Evolutionary conservation across 2,113 vertebrate species (phyloP).

Genomic region (Apeltes quadracus): DNA sequence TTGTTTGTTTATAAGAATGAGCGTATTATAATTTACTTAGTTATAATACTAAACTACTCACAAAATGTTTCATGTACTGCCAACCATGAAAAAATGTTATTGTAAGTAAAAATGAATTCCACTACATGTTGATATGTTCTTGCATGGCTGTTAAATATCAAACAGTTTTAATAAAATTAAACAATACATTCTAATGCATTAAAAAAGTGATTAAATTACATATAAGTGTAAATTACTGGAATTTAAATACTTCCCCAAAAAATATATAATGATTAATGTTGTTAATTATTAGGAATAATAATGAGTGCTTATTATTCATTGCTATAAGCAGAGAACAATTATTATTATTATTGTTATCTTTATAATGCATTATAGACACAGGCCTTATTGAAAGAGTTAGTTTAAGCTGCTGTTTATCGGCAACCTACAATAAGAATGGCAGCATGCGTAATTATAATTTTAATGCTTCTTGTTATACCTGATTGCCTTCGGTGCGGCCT

Average conservation of each 20-base stretch:
- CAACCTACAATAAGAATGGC: slow-evolving; percentile 6
- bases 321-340: not conserved
- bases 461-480: slow-evolving; percentile 36
- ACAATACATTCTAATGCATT: not conserved
- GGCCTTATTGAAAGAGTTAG: not conserved
- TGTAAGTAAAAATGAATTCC: too few relatives aligned
- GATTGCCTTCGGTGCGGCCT: slow-evolving; percentile 52
- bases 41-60: too few relatives aligned
- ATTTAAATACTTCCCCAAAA: not conserved
- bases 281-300: not conserved
- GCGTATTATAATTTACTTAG: not conserved
- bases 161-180: too few relatives aligned
- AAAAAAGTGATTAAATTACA: not conserved
- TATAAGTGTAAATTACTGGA: not conserved
- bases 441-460: slow-evolving; percentile 39
- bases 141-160: too few relatives aligned
- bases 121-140: too few relatives aligned
- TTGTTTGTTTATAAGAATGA: not conserved
- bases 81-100: too few relatives aligned
- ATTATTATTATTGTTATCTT: too few relatives aligned
- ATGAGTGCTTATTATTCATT: not conserved
- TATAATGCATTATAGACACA: not conserved
- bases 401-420: slow-evolving; percentile 33
- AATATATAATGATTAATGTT: not conserved
- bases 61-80: too few relatives aligned